Percentiles rank a stretch among this genome's conserved stretches.
phyloP scores from a whole-genome alignment of 2,888 invertebrate genomes.

The Parapristionchus giblindavisi region DNA sequence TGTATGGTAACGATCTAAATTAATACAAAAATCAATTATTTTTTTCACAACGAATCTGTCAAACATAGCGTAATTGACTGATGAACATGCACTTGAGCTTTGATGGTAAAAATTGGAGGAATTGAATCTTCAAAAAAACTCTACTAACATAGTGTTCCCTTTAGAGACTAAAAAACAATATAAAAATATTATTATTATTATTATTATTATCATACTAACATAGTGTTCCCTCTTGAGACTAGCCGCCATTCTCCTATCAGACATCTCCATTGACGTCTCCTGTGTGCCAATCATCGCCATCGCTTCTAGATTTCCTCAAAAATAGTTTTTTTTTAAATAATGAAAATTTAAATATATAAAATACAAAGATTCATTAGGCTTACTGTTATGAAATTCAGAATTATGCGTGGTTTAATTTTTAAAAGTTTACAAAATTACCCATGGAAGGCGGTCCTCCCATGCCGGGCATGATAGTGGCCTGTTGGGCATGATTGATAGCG shows the following conservation, averaged over 20 bases:
- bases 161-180: background rate
- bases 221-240: conserved; percentile 4
- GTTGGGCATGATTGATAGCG: conserved; percentile 48
- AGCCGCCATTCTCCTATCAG: background rate
- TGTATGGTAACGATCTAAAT: no score
- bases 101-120: no score
- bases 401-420: no score
- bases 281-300: conserved; percentile 24
- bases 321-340: background rate
- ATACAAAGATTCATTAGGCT: background rate
- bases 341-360: background rate
- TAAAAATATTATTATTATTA: background rate
- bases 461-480: background rate
- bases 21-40: no score
- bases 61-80: no score
- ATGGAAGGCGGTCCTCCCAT: background rate
- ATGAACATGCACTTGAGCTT: no score
- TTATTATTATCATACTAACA: conserved; percentile 8
- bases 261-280: conserved; percentile 22
- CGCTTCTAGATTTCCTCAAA: conserved; percentile 35
- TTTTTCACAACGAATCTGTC: no score
- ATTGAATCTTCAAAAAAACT: no score
- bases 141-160: no score
- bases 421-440: conserved; percentile 33
- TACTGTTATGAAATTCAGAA: no score